These are phyloP conservation scores for Tenrec ecaudatus DNA, from an alignment of 2,113 vertebrate genomes.

Conservation along the genomic window DNA sequence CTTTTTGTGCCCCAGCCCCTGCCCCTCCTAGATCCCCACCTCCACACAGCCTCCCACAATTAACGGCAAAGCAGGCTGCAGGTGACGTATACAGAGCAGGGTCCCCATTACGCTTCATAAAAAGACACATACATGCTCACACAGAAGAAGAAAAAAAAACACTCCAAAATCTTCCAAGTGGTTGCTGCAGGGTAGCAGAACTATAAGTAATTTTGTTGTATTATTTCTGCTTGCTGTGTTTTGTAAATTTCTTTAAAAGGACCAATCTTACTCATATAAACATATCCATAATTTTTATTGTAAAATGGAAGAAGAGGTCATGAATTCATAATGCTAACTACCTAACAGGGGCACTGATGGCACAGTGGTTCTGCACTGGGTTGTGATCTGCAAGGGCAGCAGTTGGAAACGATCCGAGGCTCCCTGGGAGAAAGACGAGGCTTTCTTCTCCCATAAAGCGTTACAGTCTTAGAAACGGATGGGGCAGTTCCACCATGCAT, in stretches of 20 bases:
- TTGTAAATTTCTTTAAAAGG: constrained; percentile 36
- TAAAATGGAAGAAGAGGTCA: neutral
- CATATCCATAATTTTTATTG: constrained; percentile 9
- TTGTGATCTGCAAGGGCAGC: too few relatives aligned
- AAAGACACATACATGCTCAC: neutral
- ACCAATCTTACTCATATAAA: constrained; percentile 12
- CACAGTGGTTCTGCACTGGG: too few relatives aligned
- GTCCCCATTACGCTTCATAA: neutral
- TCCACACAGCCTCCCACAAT: neutral
- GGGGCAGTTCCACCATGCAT: too few relatives aligned
- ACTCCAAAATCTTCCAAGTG: constrained; percentile 39
- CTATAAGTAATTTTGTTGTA: neutral
- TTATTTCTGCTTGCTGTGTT: neutral
- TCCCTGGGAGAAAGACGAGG: too few relatives aligned
- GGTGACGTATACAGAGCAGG: neutral
- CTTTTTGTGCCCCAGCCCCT: neutral
- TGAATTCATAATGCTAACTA: constrained; percentile 40
- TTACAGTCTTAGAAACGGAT: too few relatives aligned
- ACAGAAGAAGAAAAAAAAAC: neutral
- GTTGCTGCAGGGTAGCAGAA: neutral
- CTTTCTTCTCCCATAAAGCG: too few relatives aligned
- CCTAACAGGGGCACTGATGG: too few relatives aligned
- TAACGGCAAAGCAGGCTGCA: constrained; percentile 8
- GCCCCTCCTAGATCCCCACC: neutral
- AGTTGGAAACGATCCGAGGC: too few relatives aligned